Evolutionary conservation across 2,888 invertebrate species (phyloP), one percentile per base, ranked within the genome.

Genomic region (Caprella mutica): DNA sequence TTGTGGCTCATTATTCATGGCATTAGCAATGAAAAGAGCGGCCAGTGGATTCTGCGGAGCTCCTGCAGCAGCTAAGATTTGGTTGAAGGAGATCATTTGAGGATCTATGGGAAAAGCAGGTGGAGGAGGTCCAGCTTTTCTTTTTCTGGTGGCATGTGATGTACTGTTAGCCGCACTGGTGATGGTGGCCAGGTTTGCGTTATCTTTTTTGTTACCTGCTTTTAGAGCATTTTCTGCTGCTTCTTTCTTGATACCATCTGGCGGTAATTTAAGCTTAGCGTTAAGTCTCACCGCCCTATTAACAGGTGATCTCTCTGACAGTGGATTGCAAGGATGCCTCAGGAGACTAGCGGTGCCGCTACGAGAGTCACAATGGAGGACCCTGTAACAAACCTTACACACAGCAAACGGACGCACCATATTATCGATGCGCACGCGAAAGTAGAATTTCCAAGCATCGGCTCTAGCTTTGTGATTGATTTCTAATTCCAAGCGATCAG

Each of bases 391-490:
- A 46, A 59, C 62, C 51, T 62, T 62, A 40, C 62, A 62, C 59
- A 62, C 62, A 27, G 62, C 62, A 35, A 62, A 62, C 17, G 62
- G 62, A 19, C 62, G 56, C 48, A 62, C 40, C 59, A 62, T 54
- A 52, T 59, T 56, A 56, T 62, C 62, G 40, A 62, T 58, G 51
- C 62, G 56, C 44, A 62, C 63, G 35, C 59, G 63, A 52, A 59
- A 63, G 57, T 63, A 63, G 52, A 63, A 63, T 48, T 63, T 63
- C 59, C 63, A 62, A 40, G 62, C 62, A 51, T 62, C 62, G 8
- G 59, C 63, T 27, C 63, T 46, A 33, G 59, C 59, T 46, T 63
- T 63, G 44, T 63, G 59, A 51, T 63, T 63, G 19, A 63, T 63
- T 52, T 63, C 63, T 35, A 63, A 55, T 50, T 63, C 63, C 35